Conservation (phyloP, 2,113 vertebrate species). For the Peucedramus taeniatus region DNA sequence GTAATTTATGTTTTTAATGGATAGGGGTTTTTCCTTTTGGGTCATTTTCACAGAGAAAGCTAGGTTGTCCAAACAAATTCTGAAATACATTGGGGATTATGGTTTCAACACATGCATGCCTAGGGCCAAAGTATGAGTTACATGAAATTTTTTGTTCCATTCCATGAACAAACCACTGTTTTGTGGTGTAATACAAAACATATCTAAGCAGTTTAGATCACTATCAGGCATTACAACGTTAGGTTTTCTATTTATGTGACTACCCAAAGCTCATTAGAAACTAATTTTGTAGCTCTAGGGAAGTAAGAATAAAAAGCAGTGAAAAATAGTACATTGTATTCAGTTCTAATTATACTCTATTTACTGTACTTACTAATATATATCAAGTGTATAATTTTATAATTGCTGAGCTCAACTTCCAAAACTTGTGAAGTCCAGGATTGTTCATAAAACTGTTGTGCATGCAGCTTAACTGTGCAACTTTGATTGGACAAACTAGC, state of each 20-base stretch:
- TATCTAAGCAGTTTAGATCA: constrained; percentile 76
- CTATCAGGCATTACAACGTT: constrained; percentile 73
- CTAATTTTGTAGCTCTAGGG: constrained; percentile 69
- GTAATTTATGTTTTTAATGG: constrained; percentile 77
- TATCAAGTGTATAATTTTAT: constrained; percentile 68
- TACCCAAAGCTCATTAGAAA: constrained; percentile 75
- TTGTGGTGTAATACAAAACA: constrained; percentile 76
- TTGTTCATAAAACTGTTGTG: neutral
- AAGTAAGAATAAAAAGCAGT: constrained; percentile 62
- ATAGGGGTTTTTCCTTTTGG: constrained; percentile 69
- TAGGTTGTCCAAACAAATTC: constrained; percentile 75
- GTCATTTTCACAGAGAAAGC: constrained; percentile 72
- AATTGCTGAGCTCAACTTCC: neutral
- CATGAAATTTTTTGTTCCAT: constrained; percentile 79
- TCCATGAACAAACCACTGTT: constrained; percentile 79
- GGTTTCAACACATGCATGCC: constrained; percentile 78
- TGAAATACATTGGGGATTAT: constrained; percentile 72
- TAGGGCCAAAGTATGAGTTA: constrained; percentile 79
- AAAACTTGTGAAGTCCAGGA: constrained; percentile 18
- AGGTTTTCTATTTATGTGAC: constrained; percentile 76
- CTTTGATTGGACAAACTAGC: neutral
- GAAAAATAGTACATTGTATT: constrained; percentile 67
- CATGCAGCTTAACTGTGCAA: neutral
- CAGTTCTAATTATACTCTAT: constrained; percentile 66
- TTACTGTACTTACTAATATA: constrained; percentile 65